A percentile compares a stretch with the other conserved stretches of the same genome.
Evolutionary conservation across 2,113 vertebrate genomes (phyloP).

Genomic region (Nematolebias whitei): DNA sequence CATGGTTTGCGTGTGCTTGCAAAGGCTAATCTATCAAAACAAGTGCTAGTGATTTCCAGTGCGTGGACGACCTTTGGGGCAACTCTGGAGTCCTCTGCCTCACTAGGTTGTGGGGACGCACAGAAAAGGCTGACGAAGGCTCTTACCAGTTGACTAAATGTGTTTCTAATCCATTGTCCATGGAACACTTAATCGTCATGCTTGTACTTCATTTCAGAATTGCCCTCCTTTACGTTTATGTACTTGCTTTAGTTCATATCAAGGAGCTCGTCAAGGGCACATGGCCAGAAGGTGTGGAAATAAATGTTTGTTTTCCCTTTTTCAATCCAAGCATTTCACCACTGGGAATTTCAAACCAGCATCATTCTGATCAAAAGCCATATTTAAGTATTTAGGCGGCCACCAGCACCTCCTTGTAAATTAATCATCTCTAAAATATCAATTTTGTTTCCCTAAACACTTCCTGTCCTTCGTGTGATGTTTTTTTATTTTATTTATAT

Average conservation of each 20-base stretch:
- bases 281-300: conserved; percentile 50
- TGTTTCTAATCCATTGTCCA: conserved; percentile 30
- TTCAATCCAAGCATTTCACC: conserved; percentile 41
- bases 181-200: conserved; percentile 42
- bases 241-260: conserved; percentile 37
- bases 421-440: conserved; percentile 35
- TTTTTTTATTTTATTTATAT: too few species aligned
- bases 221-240: conserved; percentile 43
- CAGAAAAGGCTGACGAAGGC: conserved; percentile 52
- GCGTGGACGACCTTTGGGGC: conserved; percentile 67
- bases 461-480: not conserved
- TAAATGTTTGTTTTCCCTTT: conserved; percentile 52
- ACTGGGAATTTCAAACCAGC: conserved; percentile 28
- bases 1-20: conserved; percentile 33
- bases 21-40: conserved; percentile 70
- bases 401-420: conserved; percentile 14
- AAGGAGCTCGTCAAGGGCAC: conserved; percentile 49
- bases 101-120: conserved; percentile 42
- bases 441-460: conserved; percentile 11
- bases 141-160: conserved; percentile 35
- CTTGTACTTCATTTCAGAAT: conserved; percentile 32
- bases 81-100: conserved; percentile 53
- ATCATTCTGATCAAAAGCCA: conserved; percentile 33
- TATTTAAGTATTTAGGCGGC: conserved; percentile 41
- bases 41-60: conserved; percentile 68